Percentiles rank a stretch among this genome's conserved stretches.
Conservation (phyloP, 2,113 vertebrate genomes). For the Hassar affinis region DNA sequence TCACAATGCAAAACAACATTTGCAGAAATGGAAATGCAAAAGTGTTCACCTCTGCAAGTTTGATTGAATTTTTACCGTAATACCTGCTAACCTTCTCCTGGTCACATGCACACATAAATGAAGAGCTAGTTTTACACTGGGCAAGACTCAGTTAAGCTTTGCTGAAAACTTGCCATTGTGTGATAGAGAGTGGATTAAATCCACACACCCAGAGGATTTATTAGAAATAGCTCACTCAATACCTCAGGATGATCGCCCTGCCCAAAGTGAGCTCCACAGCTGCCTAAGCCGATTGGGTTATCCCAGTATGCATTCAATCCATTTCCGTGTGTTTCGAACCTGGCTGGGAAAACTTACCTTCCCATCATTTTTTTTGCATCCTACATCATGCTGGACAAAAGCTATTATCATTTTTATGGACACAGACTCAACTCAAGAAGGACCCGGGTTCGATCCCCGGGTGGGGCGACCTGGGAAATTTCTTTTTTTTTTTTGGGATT, state of each 20-base stretch:
- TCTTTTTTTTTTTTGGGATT: too few relatives aligned
- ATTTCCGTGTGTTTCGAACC: not conserved
- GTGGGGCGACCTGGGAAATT: too few relatives aligned
- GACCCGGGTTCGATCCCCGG: too few relatives aligned
- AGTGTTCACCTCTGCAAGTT: too few relatives aligned
- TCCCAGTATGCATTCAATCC: not conserved
- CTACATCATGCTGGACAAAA: not conserved
- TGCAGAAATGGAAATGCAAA: not conserved
- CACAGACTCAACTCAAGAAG: not conserved
- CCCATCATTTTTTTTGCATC: constrained; percentile 12
- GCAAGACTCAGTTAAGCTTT: constrained; percentile 14
- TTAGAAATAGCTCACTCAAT: constrained; percentile 22
- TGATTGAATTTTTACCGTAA: not conserved
- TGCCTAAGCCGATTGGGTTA: constrained; percentile 2
- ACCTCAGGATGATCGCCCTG: constrained; percentile 7
- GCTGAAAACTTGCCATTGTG: constrained; percentile 35
- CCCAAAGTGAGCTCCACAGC: not conserved
- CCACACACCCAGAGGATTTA: constrained; percentile 25
- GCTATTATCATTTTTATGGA: not conserved
- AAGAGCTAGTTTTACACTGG: not conserved
- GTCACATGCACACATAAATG: not conserved
- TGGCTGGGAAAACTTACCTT: not conserved
- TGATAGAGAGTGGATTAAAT: constrained; percentile 38
- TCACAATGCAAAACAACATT: not conserved
- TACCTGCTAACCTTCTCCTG: not conserved